Base-by-base conservation (phyloP, 1,140 invertebrate genomes). In the Neelides sp. region DNA sequence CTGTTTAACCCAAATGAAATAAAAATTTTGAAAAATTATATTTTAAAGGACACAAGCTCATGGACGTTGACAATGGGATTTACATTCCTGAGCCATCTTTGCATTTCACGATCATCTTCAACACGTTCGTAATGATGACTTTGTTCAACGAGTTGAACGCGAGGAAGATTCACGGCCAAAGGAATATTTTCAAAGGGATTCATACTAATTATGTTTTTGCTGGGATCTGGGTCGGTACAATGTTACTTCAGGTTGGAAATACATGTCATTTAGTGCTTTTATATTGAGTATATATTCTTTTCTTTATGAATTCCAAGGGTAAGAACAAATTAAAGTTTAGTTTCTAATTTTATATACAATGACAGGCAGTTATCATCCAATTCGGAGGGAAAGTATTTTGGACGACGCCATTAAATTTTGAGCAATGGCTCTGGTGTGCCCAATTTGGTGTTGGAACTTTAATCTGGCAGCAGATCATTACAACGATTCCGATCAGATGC, bases 41-140 rank as follows among this genome's bases (percentile, higher is more conserved):
- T n/a, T n/a, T n/a, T 22, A 34, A 12, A 52, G 56, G 73, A 48
- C 64, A 73, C 37, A 50, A 63, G 19, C 55, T 77, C 26, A 71
- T 80, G 59, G 72, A 73, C 56, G 73, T 79, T 50, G 74, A 78
- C 39, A 62, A 66, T 52, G 66, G 67, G 7, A 58, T 61, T 12
- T 42, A 72, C 19, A 67, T 70, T 42, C 62, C 69, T 7, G 66
- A 69, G 13, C 76, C 76, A 10, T 68, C 74, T 1, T 65, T 73
- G 59, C 79, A 82, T 66, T 79, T 81, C 62, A 81, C 79, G 10
- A 73, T 81, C 52, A 77, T 81, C 50, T 81, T 81, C 68, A 82
- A 81, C 63, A 69, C 74, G 3, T 82, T 81, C 67, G 79, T 81
- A 41, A 74, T 82, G 71, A 81, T 82, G 79, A 81, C 79, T 2